phyloP scores from a whole-genome alignment of 2,888 invertebrate genomes.

The Eristalis arbustorum region DNA sequence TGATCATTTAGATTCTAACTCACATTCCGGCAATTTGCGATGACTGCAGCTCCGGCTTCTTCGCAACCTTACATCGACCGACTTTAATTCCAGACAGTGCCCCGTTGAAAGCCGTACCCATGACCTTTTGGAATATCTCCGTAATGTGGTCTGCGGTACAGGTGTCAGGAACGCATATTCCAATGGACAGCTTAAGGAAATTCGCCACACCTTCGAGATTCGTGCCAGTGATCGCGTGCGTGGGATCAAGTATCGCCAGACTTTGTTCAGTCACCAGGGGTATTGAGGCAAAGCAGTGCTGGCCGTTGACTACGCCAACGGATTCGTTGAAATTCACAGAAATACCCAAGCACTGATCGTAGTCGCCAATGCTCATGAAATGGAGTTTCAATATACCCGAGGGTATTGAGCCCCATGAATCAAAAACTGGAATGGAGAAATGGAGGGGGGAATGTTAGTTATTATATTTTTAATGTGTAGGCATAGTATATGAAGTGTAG shows the following conservation, averaged over 20 bases:
- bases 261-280: neutral
- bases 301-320: slow-evolving; percentile 10
- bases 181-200: neutral
- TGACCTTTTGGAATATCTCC: slow-evolving; percentile 6
- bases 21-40: slow-evolving; percentile 14
- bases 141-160: slow-evolving; percentile 24
- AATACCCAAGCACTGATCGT: slow-evolving; percentile 23
- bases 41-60: neutral
- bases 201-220: neutral
- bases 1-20: neutral
- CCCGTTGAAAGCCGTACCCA: neutral
- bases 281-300: slow-evolving; percentile 27
- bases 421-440: slow-evolving; percentile 26
- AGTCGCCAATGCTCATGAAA: slow-evolving; percentile 22
- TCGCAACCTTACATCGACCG: neutral
- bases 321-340: neutral
- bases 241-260: neutral
- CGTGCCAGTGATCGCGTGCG: neutral
- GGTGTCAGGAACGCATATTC: slow-evolving; percentile 27
- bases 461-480: too few species aligned
- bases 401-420: slow-evolving; percentile 32
- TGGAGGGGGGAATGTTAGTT: too few species aligned
- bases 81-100: slow-evolving; percentile 11
- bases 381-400: slow-evolving; percentile 16
- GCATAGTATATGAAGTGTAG: too few species aligned